Percentiles rank a stretch among this genome's conserved stretches.
phyloP scores from a whole-genome alignment of 2,113 vertebrate species.

The Ptilorrhoa leucosticta region DNA sequence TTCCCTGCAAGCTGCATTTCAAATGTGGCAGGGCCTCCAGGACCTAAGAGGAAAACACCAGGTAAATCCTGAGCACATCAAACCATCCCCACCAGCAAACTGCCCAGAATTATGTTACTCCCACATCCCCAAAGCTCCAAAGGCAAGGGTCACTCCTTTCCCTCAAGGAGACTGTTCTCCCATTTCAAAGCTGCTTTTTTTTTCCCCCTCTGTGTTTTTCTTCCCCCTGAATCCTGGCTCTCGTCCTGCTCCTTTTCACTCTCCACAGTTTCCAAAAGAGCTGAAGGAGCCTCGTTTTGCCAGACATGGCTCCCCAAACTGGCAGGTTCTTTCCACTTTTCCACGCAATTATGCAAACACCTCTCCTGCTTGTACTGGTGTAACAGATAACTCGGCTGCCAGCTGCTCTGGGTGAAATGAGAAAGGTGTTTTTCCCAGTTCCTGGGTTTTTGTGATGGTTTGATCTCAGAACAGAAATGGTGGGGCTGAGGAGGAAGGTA shows the following conservation, averaged over 20 bases:
- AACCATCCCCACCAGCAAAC: not conserved
- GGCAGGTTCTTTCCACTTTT: slow-evolving; percentile 11
- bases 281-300: not conserved
- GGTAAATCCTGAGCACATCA: not conserved
- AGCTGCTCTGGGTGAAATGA: not conserved
- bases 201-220: too few species aligned
- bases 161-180: not conserved
- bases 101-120: not conserved
- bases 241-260: not conserved
- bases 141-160: not conserved
- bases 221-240: not conserved
- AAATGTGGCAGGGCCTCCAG: not conserved
- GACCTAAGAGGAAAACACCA: not conserved
- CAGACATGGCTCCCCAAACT: not conserved
- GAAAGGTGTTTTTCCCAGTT: not conserved
- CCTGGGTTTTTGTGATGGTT: not conserved
- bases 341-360: not conserved
- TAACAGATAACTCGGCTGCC: not conserved
- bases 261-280: not conserved
- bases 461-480: not conserved
- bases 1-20: not conserved
- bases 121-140: not conserved
- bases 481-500: not conserved
- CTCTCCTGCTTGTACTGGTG: not conserved
- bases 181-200: not conserved